These are phyloP conservation scores for Erythrocercus mccallii DNA, from an alignment of 2,113 vertebrate genomes.

Conservation along the genomic window DNA sequence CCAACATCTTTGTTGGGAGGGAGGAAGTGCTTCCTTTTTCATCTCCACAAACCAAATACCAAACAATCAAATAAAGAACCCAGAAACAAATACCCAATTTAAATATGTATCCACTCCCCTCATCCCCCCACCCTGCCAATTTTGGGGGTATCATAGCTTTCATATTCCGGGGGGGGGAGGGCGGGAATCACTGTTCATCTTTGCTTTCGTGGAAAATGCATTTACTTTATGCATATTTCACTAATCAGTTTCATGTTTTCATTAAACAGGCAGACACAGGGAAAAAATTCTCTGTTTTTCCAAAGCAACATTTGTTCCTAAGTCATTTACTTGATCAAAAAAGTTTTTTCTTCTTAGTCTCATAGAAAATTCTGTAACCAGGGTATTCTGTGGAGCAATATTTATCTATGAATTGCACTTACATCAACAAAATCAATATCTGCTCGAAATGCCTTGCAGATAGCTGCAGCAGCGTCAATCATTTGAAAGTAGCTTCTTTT, in stretches of 20 bases:
- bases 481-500: neutral
- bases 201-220: neutral
- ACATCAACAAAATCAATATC: neutral
- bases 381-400: neutral
- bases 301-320: neutral
- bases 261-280: neutral
- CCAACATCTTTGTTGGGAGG: neutral
- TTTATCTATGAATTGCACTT: neutral
- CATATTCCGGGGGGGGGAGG: neutral
- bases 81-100: neutral
- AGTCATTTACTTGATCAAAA: neutral
- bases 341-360: neutral
- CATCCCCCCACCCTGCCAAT: fast-evolving
- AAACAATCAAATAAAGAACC: neutral
- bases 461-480: neutral
- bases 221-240: neutral
- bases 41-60: neutral
- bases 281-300: neutral
- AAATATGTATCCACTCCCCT: too few relatives aligned
- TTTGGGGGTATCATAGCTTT: neutral
- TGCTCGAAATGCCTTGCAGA: neutral
- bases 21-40: neutral
- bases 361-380: neutral
- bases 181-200: neutral
- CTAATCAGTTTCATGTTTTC: neutral